These are phyloP conservation scores for Meda fulgida DNA, from an alignment of 2,797 vertebrate genomes.

Conservation along the genomic window DNA sequence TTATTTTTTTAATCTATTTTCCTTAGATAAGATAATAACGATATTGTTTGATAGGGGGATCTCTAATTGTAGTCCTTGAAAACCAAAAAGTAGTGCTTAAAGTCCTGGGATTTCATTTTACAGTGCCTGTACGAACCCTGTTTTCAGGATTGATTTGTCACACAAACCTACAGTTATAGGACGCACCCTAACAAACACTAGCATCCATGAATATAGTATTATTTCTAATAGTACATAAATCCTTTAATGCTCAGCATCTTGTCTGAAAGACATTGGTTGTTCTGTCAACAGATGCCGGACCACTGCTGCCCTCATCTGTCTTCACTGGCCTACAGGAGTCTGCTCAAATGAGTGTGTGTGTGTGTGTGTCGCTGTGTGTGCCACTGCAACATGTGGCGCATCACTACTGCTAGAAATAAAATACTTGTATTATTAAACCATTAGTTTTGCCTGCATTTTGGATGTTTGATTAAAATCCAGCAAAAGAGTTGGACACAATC, in stretches of 20 bases:
- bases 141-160: no score
- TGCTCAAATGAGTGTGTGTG: constrained; percentile 45
- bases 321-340: constrained; percentile 81
- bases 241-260: neutral
- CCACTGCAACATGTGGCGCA: no score
- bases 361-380: neutral
- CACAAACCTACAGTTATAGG: no score
- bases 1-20: no score
- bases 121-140: no score
- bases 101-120: no score
- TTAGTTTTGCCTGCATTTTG: neutral
- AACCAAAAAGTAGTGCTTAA: no score
- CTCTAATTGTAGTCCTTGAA: no score
- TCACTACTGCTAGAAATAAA: neutral
- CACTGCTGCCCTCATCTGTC: constrained; percentile 79
- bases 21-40: no score
- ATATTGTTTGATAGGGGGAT: no score
- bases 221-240: neutral
- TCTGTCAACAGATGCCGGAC: constrained; percentile 50
- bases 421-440: neutral
- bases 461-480: neutral
- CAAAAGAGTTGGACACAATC: neutral
- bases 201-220: neutral
- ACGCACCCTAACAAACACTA: no score
- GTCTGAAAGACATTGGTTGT: neutral